phyloP scores from a whole-genome alignment of 2,797 vertebrate genomes.

The Cottoperca gobio region DNA sequence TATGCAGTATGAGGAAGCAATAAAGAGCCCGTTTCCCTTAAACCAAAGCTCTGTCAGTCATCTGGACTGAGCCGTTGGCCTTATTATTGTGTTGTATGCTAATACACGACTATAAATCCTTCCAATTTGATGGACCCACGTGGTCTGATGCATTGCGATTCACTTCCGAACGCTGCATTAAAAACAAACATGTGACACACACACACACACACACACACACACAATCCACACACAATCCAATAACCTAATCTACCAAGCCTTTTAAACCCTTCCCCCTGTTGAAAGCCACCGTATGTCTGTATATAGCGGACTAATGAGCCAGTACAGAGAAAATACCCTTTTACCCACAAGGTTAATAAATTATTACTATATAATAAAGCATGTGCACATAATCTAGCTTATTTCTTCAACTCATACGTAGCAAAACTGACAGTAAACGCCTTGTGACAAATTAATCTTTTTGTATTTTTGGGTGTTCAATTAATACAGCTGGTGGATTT shows the following conservation, averaged over 20 bases:
- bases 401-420: constrained; percentile 39
- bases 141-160: constrained; percentile 55
- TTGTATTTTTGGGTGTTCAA: background rate
- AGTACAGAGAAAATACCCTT: constrained; percentile 67
- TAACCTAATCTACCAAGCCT: constrained; percentile 45
- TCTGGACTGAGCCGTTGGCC: background rate
- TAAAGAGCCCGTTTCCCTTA: constrained; percentile 22
- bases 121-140: constrained; percentile 56
- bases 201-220: too few relatives aligned
- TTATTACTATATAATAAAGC: constrained; percentile 79
- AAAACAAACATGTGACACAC: constrained; percentile 45
- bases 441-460: constrained; percentile 47
- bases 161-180: constrained; percentile 52
- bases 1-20: background rate
- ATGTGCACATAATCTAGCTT: constrained; percentile 44
- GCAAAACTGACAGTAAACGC: constrained; percentile 62
- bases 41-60: constrained; percentile 30
- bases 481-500: background rate
- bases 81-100: constrained; percentile 29
- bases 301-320: constrained; percentile 79
- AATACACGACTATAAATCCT: constrained; percentile 58
- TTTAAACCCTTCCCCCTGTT: constrained; percentile 42
- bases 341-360: constrained; percentile 82
- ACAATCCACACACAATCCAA: constrained; percentile 11
- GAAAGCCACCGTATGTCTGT: constrained; percentile 53